Evolutionary conservation across 2,113 vertebrate species (phyloP).

Genomic region (Pseudopipra pipra): DNA sequence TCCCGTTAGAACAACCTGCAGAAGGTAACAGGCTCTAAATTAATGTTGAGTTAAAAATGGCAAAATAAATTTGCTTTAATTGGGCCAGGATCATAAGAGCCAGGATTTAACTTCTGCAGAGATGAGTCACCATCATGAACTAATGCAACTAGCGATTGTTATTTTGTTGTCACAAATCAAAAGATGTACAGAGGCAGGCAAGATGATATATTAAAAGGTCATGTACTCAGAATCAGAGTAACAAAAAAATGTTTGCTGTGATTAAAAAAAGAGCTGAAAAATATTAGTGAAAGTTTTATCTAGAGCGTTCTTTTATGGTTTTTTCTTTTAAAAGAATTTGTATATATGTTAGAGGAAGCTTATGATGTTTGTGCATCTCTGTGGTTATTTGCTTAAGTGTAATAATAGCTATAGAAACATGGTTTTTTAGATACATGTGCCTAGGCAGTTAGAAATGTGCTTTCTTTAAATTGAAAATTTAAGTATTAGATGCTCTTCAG

Average conservation of each 20-base stretch:
- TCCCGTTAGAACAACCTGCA: neutral
- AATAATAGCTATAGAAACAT: neutral
- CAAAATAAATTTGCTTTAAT: neutral
- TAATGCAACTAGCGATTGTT: neutral
- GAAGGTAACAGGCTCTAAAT: slow-evolving; percentile 19
- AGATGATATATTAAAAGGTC: neutral
- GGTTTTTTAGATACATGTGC: neutral
- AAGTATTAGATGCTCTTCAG: neutral
- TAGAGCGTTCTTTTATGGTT: neutral
- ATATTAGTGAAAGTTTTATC: neutral
- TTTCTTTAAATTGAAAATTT: neutral
- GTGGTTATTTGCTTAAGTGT: neutral
- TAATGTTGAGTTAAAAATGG: neutral
- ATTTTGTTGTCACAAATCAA: neutral
- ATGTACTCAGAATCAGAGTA: neutral
- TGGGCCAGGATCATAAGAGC: neutral
- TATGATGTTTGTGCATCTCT: neutral
- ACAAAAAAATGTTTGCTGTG: neutral
- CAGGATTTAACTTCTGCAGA: neutral
- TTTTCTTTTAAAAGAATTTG: neutral
- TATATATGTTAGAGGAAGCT: neutral
- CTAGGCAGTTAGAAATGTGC: neutral
- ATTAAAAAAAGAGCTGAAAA: neutral
- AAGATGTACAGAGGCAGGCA: neutral
- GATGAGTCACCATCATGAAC: neutral